Percentiles rank a stretch among this genome's conserved stretches.
Conservation (phyloP, 2,797 vertebrate species). For the Pelodytes ibericus region DNA sequence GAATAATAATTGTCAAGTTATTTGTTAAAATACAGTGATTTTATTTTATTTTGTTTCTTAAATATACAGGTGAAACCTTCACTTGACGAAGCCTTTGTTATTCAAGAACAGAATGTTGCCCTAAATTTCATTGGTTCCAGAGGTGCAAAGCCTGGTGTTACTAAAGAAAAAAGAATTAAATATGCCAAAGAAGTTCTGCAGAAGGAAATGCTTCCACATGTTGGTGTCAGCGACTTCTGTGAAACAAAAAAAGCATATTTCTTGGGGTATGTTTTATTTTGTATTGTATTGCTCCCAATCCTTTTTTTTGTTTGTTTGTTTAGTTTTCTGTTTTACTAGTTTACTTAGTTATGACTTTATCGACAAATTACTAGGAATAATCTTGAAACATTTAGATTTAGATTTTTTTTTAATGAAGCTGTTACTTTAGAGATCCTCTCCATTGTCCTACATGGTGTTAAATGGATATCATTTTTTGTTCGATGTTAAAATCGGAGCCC, state of each 20-base stretch:
- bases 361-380: no score
- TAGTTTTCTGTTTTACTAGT: no score
- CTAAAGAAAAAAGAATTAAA: slow-evolving; percentile 96
- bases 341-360: no score
- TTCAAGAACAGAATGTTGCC: slow-evolving; percentile 97
- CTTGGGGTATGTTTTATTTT: slow-evolving; percentile 84
- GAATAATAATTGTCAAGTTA: no score
- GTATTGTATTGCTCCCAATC: no score
- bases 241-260: slow-evolving; percentile 99
- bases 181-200: slow-evolving; percentile 97
- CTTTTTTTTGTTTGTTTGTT: no score
- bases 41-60: slow-evolving; percentile 42
- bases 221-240: slow-evolving; percentile 98
- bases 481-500: no score
- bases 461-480: no score
- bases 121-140: slow-evolving; percentile 97
- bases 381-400: background rate
- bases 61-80: slow-evolving; percentile 88
- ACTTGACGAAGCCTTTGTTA: slow-evolving; percentile 96
- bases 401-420: no score
- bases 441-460: no score
- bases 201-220: slow-evolving; percentile 96
- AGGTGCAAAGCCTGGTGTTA: slow-evolving; percentile 96
- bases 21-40: no score
- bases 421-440: no score